Conservation (phyloP, 2,113 vertebrate species). For the Rhineura floridana region DNA sequence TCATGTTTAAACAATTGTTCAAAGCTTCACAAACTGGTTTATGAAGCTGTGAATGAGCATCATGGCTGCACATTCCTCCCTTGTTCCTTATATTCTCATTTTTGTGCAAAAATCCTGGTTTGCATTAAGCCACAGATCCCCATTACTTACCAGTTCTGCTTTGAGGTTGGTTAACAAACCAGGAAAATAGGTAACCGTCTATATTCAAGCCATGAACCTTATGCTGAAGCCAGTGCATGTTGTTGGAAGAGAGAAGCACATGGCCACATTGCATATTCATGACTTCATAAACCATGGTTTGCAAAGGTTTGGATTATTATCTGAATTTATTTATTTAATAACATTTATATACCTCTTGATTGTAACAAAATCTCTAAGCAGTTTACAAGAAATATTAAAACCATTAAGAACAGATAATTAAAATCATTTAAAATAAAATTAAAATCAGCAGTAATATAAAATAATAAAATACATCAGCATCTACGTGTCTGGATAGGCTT, state of each 20-base stretch:
- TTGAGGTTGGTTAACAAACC: neutral
- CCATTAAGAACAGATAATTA: too few relatives aligned
- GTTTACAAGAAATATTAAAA: too few relatives aligned
- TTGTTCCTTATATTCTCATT: neutral
- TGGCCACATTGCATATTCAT: neutral
- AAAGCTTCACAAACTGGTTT: neutral
- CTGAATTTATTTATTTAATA: too few relatives aligned
- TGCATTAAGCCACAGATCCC: neutral
- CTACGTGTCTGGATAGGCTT: too few relatives aligned
- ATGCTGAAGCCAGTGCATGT: too few relatives aligned
- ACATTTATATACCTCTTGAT: too few relatives aligned
- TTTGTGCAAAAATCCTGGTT: neutral
- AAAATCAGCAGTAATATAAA: too few relatives aligned
- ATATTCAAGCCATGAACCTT: too few relatives aligned
- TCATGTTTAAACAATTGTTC: neutral
- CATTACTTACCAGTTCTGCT: neutral
- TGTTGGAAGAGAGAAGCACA: neutral
- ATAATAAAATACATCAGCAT: too few relatives aligned
- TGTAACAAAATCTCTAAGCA: too few relatives aligned
- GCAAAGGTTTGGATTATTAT: neutral
- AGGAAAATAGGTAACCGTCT: neutral
- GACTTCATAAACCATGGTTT: neutral
- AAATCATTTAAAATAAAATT: too few relatives aligned
- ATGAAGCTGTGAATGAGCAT: neutral
- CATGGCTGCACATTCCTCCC: neutral